Evolutionary conservation across 2,888 invertebrate species (phyloP).

Genomic region (Sesamia inferens): DNA sequence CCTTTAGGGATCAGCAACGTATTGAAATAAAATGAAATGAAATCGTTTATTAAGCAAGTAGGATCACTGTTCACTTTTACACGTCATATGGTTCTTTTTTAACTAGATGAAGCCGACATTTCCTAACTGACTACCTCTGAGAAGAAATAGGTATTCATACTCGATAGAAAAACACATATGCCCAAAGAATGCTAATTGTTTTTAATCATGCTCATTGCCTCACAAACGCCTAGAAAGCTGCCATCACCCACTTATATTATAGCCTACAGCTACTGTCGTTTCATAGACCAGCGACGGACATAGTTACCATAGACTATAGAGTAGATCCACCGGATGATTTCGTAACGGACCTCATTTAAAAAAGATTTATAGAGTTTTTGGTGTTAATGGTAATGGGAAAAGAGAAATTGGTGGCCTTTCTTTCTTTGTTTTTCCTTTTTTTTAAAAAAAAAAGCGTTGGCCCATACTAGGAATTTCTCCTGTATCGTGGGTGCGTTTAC

Average conservation of each 20-base stretch:
- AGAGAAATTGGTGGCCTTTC: background rate
- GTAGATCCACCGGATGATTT: slow-evolving; percentile 36
- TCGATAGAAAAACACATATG: background rate
- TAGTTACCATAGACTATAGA: slow-evolving; percentile 49
- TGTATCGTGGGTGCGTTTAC: too few relatives aligned
- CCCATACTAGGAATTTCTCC: too few relatives aligned
- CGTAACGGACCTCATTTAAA: slow-evolving; percentile 36
- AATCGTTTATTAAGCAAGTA: too few relatives aligned
- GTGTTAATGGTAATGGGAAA: background rate
- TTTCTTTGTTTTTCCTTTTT: too few relatives aligned
- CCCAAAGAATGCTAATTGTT: slow-evolving; percentile 33
- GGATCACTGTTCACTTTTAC: too few relatives aligned
- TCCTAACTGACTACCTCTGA: too few relatives aligned
- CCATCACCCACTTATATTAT: slow-evolving; percentile 56
- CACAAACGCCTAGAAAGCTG: slow-evolving; percentile 42
- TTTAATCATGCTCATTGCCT: slow-evolving; percentile 29
- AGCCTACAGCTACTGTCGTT: slow-evolving; percentile 44
- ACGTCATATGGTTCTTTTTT: too few relatives aligned
- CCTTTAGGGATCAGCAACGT: too few relatives aligned
- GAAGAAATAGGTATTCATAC: too few relatives aligned
- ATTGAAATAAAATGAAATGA: too few relatives aligned
- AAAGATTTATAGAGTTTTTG: slow-evolving; percentile 38
- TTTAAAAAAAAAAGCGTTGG: too few relatives aligned
- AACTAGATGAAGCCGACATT: too few relatives aligned
- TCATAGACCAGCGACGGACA: slow-evolving; percentile 21